Evolutionary conservation across 2,797 vertebrate species (phyloP), one percentile per base, ranked within the genome.

Genomic region (Sciurus vulgaris): DNA sequence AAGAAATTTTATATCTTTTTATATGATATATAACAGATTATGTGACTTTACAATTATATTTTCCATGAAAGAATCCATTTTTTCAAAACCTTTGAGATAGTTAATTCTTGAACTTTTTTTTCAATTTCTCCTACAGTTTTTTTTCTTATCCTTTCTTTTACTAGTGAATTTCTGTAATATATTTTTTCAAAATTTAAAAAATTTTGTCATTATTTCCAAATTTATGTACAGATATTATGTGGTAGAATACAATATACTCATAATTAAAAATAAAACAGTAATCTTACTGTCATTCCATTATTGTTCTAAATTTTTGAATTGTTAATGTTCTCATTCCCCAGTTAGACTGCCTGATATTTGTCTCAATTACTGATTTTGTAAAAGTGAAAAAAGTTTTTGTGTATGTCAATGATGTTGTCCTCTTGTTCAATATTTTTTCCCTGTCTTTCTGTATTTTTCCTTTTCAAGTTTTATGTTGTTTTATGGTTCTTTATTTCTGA

Each of bases 51-150:
- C 51, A 91, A 77, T 77, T 82, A 61, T 72, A 77, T 88, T 77
- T 83, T 83, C n/a, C 78, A 69, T n/a, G 89, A 95, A 76, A 76
- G 28, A 69, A 92, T 49, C 24, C 33, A 76, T 38, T 77, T 30
- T 78, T 70, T 59, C 2, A 59, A 59, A 24, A 59, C 22, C 56
- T 59, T 70, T 78, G 83, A 9, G 41, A 15, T 11, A 61, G n/a
- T 94, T 94, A 47, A 86, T 86, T 95, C 49, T 86, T 86, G 86
- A 86, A 81, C 30, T 47, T 87, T 82, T 86, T 86, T 86, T 65
- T 33, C 35, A 78, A 78, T 28, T 84, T 84, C 83, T 94, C 20
- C 8, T 4, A 44, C 65, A 65, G 35, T 47, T 96, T 77, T 91
- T 56, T 24, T 59, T 24, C 22, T 74, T 44, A 24, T 61, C 24